Percentiles rank a stretch among this genome's conserved stretches.
Evolutionary conservation across 2,113 vertebrate species (phyloP).

Genomic region (Mastomys natalensis): DNA sequence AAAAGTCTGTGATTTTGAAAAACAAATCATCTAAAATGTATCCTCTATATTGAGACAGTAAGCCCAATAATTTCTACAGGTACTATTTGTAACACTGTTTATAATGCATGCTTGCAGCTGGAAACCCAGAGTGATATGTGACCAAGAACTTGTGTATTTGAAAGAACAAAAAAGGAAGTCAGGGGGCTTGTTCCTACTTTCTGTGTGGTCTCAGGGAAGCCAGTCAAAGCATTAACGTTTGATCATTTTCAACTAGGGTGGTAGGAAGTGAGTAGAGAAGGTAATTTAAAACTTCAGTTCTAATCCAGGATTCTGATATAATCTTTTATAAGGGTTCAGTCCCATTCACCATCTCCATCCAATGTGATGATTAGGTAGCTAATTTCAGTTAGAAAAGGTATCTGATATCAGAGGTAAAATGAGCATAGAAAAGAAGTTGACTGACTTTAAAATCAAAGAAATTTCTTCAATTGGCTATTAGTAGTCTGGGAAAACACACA

Average conservation of each 20-base stretch:
- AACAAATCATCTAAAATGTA: conserved; percentile 3
- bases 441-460: conserved; percentile 6
- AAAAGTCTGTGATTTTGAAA: conserved; percentile 32
- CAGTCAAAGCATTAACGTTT: not conserved
- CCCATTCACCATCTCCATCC: not conserved
- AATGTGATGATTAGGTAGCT: not conserved
- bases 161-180: not conserved
- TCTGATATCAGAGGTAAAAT: not conserved
- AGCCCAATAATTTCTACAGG: not conserved
- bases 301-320: conserved; percentile 2
- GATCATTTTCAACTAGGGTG: conserved; percentile 52
- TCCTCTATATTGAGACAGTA: not conserved
- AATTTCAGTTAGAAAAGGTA: not conserved
- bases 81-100: not conserved
- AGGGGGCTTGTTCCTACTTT: conserved; percentile 1
- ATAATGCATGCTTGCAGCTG: not conserved
- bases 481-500: not conserved
- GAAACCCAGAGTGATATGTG: not conserved
- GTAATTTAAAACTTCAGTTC: not conserved
- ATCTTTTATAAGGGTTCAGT: not conserved
- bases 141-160: conserved; percentile 4
- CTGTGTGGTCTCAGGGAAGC: not conserved
- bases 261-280: conserved; percentile 26
- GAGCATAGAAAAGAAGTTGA: not conserved
- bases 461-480: conserved; percentile 9